phyloP scores from a whole-genome alignment of 2,888 invertebrate genomes.

The Invenusta paracnida region DNA sequence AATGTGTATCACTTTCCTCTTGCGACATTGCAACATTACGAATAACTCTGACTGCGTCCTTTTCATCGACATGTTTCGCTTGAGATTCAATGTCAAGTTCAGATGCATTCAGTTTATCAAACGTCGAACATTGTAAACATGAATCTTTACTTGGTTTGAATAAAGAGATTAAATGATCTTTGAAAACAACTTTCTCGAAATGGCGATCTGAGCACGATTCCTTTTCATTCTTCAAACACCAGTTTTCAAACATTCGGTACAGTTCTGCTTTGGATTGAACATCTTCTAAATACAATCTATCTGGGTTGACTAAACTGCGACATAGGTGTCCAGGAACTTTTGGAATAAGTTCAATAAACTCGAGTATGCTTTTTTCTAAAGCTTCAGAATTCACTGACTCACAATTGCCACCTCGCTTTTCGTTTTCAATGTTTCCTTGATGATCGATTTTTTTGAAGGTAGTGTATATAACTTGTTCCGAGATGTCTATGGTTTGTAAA shows the following conservation, averaged over 20 bases:
- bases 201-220: not conserved
- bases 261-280: not conserved
- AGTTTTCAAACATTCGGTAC: not conserved
- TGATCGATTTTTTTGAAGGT: not conserved
- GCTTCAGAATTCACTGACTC: not conserved
- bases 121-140: not conserved
- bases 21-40: not conserved
- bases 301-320: not conserved
- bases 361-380: not conserved
- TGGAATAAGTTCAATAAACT: not conserved
- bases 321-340: not conserved
- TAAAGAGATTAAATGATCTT: not conserved
- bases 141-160: not conserved
- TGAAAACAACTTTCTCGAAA: not conserved
- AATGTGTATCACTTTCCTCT: not conserved
- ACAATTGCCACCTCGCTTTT: not conserved
- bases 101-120: not conserved
- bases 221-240: not conserved
- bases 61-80: not conserved
- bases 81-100: not conserved
- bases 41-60: not conserved
- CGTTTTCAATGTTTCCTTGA: not conserved
- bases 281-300: not conserved
- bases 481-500: not conserved
- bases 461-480: not conserved